phyloP scores from a whole-genome alignment of 2,797 vertebrate genomes.

The Xyrichtys novacula region DNA sequence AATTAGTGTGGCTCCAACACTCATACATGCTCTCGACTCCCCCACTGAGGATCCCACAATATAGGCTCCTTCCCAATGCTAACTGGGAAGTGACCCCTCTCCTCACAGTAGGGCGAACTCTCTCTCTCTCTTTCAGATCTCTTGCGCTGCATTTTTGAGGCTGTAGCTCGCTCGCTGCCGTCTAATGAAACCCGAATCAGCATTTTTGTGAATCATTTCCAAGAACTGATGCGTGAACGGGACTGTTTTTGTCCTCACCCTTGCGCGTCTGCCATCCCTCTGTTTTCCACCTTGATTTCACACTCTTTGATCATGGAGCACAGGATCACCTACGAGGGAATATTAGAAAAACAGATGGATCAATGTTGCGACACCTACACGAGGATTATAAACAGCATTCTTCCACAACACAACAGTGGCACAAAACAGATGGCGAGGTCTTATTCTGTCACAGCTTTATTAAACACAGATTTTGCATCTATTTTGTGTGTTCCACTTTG shows the following conservation, averaged over 20 bases:
- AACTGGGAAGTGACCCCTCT: conserved; percentile 25
- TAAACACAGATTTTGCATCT: background rate
- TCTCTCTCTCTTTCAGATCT: background rate
- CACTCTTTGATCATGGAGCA: conserved; percentile 99
- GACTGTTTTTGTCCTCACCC: conserved; percentile 85
- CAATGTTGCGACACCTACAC: background rate
- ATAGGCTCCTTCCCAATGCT: conserved; percentile 12
- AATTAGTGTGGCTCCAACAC: conserved; percentile 54
- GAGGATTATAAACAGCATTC: background rate
- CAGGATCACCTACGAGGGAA: conserved; percentile 92
- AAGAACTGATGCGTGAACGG: background rate
- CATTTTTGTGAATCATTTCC: background rate
- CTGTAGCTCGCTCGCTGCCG: background rate
- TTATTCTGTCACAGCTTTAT: background rate
- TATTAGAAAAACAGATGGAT: conserved; percentile 9
- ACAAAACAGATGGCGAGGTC: background rate
- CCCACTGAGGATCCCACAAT: conserved; percentile 25
- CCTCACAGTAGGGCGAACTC: conserved; percentile 2
- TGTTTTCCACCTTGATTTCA: conserved; percentile 98
- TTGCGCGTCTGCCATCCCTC: conserved; percentile 94
- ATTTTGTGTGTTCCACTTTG: conserved; percentile 26
- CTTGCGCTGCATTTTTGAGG: conserved; percentile 20
- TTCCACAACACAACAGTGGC: background rate
- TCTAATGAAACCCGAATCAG: conserved; percentile 8
- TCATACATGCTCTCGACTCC: conserved; percentile 23